Evolutionary conservation across 1,140 invertebrate species (phyloP).

Genomic region (Drosophila rufa): DNA sequence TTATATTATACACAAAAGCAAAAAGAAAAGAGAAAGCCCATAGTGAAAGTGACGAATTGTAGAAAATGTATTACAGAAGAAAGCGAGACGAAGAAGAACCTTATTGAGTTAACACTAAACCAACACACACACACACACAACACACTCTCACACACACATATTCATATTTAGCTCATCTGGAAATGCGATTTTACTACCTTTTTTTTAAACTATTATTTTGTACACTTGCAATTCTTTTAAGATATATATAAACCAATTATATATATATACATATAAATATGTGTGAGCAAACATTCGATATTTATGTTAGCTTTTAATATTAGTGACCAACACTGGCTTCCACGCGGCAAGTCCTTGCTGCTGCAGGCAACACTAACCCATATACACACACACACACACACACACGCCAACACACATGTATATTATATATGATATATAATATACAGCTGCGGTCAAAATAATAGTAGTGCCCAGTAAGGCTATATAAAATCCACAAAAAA

Average conservation of each 20-base stretch:
- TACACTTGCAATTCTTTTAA: slow-evolving; percentile 19
- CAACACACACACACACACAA: slow-evolving; percentile 24
- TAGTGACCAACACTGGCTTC: slow-evolving; percentile 2
- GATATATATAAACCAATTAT: slow-evolving; percentile 7
- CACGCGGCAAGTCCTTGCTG: slow-evolving; percentile 2
- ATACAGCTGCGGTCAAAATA: no score
- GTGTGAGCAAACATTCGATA: slow-evolving; percentile 13
- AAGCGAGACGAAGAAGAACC: slow-evolving; percentile 4
- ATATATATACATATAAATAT: slow-evolving; percentile 28
- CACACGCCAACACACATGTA: slow-evolving; percentile 6
- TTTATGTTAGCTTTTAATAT: slow-evolving; percentile 52
- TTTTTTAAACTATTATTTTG: slow-evolving; percentile 1
- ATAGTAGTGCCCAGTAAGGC: no score
- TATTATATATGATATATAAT: slow-evolving; percentile 3
- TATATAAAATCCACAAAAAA: no score
- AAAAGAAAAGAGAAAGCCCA: slow-evolving; percentile 43
- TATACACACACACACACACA: slow-evolving; percentile 1
- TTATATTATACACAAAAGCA: slow-evolving; percentile 60
- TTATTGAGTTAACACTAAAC: slow-evolving; percentile 11
- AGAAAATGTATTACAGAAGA: slow-evolving; percentile 58
- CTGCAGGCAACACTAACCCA: slow-evolving; percentile 1
- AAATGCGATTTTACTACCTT: slow-evolving; percentile 10
- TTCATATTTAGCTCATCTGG: slow-evolving; percentile 14
- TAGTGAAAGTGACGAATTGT: slow-evolving; percentile 36
- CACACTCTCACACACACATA: neutral